A percentile compares a stretch with the other conserved stretches of the same genome.
Conservation (phyloP, 2,797 vertebrate genomes). For the Enteromius treurensis region DNA sequence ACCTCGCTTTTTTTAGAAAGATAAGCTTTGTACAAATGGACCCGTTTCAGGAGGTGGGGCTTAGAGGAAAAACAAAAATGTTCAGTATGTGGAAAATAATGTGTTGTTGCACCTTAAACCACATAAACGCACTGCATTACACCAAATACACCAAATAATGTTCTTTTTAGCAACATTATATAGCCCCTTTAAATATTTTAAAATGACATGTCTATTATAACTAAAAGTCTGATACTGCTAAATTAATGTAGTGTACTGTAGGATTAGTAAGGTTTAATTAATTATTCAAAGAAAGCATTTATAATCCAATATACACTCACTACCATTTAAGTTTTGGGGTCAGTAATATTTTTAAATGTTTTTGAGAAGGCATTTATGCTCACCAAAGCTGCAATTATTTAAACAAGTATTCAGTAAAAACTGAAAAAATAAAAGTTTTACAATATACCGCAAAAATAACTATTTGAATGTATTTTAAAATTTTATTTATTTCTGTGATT, state of each 20-base stretch:
- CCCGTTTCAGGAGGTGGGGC: too few relatives aligned
- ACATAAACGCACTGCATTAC: too few relatives aligned
- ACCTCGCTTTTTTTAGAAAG: neutral
- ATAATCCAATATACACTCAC: neutral
- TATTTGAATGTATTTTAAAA: neutral
- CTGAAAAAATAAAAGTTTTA: neutral
- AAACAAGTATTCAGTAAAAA: neutral
- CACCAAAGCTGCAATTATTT: neutral
- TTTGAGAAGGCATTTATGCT: neutral
- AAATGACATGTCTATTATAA: neutral
- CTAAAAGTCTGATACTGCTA: neutral
- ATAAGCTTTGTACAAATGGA: neutral
- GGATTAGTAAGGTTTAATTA: neutral
- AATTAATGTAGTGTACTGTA: neutral
- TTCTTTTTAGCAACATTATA: too few relatives aligned
- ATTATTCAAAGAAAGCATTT: neutral
- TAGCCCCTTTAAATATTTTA: too few relatives aligned
- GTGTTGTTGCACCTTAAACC: too few relatives aligned
- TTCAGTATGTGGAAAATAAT: too few relatives aligned
- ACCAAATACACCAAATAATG: too few relatives aligned
- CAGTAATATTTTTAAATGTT: neutral
- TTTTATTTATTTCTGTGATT: neutral
- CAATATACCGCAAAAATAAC: neutral
- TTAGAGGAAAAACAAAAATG: too few relatives aligned
- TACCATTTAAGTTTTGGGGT: neutral